Evolutionary conservation across 2,113 vertebrate genomes (phyloP).

Genomic region (Atrichornis clamosus): DNA sequence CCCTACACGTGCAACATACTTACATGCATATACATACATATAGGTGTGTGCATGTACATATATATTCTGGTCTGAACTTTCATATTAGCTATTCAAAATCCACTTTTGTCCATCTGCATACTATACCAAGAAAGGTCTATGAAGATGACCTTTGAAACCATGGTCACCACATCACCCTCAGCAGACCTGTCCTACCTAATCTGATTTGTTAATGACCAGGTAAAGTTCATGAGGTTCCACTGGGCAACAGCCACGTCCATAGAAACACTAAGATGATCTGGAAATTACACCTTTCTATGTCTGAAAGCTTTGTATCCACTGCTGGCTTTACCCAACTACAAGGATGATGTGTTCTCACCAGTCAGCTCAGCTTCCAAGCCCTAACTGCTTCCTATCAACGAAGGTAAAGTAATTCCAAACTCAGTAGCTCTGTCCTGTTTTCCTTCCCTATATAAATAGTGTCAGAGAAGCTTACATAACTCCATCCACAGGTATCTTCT

Average conservation of each 20-base stretch:
- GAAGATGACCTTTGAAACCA: not conserved
- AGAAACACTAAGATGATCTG: not conserved
- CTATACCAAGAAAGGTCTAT: not conserved
- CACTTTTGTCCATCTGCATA: not conserved
- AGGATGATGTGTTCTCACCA: not conserved
- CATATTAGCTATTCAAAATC: not conserved
- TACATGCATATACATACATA: not conserved
- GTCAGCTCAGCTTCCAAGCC: not conserved
- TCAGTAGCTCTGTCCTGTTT: not conserved
- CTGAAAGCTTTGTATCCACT: not conserved
- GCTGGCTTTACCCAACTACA: not conserved
- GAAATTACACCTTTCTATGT: not conserved
- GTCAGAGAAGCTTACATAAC: not conserved
- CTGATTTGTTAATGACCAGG: not conserved
- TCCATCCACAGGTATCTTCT: not conserved
- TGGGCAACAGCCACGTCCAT: not conserved
- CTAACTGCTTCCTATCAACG: not conserved
- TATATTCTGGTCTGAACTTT: not conserved
- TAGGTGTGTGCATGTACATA: accelerated
- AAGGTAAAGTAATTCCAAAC: not conserved
- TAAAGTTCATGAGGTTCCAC: not conserved
- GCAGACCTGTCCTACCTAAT: not conserved
- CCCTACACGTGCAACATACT: not conserved
- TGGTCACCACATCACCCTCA: not conserved
- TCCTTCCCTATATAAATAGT: not conserved